Conservation (phyloP, 2,888 invertebrate genomes). For the Chesias legatella region DNA sequence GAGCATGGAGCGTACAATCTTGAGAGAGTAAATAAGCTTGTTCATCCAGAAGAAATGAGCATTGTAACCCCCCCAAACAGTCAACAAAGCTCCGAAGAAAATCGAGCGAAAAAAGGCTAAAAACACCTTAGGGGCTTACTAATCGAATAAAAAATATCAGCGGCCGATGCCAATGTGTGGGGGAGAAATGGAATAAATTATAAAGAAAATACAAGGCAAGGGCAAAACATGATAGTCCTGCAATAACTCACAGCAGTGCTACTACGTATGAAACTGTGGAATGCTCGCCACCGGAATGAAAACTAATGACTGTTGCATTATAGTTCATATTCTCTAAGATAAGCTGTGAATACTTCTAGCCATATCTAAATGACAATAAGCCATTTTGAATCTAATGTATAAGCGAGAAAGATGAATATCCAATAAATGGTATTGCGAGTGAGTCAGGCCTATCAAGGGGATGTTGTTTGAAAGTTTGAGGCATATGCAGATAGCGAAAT, state of each 20-base stretch:
- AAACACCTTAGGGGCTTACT: conserved; percentile 82
- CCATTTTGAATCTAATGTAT: too few species aligned
- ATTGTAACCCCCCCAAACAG: conserved; percentile 75
- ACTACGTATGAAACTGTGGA: too few species aligned
- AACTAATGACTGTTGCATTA: too few species aligned
- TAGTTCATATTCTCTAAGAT: too few species aligned
- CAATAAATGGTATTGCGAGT: too few species aligned
- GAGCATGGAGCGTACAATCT: conserved; percentile 34
- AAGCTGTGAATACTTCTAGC: too few species aligned
- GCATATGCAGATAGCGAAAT: conserved; percentile 67
- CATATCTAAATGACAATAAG: too few species aligned
- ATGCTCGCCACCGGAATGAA: too few species aligned
- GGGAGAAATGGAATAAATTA: conserved; percentile 79
- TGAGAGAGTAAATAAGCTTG: conserved; percentile 70
- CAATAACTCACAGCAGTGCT: too few species aligned
- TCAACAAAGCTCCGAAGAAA: conserved; percentile 81
- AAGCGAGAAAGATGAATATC: too few species aligned
- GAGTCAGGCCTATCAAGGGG: conserved; percentile 53
- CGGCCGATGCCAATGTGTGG: conserved; percentile 79
- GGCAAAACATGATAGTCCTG: too few species aligned
- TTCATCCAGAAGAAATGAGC: conserved; percentile 78
- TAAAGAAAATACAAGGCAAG: conserved; percentile 74
- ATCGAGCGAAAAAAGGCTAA: conserved; percentile 82
- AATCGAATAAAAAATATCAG: conserved; percentile 83
- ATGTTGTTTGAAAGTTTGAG: conserved; percentile 60